Base-by-base conservation (phyloP, 2,797 vertebrate genomes). In the Enteromius thamalakanensis region DNA sequence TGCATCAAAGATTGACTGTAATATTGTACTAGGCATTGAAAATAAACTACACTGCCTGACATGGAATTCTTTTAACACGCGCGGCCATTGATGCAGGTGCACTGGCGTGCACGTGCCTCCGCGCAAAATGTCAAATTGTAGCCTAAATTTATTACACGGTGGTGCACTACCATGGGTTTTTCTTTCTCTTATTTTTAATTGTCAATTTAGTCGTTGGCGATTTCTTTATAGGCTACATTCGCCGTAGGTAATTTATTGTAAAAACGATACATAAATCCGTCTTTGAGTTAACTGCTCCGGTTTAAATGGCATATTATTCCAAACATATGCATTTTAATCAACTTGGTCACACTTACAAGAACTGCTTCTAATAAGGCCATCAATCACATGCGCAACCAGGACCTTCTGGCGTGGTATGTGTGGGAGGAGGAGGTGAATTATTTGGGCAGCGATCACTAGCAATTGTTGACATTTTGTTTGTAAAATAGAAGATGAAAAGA, bases 311-410 rank as follows among this genome's bases (percentile, higher is more conserved):
- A 93, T 96, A 97, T 98, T 98, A 98, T 97, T 96, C 96, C 96
- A 97, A 97, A 97, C 97, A 98, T 98, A 98, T 97, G 97, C 96
- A 96, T 97, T 94, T 97, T 97, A 98, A 99, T 98, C 96, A 98
- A 95, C 95, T 96, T 92, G 96, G 98, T 98, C 97, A 99, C 97
- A 98, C 95, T 97, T 98, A 99, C 98, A 98, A 97, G 97, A 97
- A 96, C 96, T 96, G 92, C 95, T 94, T 96, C 97, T 98, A 99
- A 98, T 98, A 99, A 99, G 97, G 96, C 97, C 95, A 98, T 99
- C 97, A 98, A 98, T 99, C 97, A 98, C 94, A 90, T 42, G 81
- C 91, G 84, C 93, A 95, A 93, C 94, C 93, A 93, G 79, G 84
- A 75, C 79, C 60, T 67, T 85, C 76, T 29, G 81, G 51, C 12